These are phyloP conservation scores for Passer domesticus DNA, from an alignment of 2,113 vertebrate genomes.

Conservation along the genomic window DNA sequence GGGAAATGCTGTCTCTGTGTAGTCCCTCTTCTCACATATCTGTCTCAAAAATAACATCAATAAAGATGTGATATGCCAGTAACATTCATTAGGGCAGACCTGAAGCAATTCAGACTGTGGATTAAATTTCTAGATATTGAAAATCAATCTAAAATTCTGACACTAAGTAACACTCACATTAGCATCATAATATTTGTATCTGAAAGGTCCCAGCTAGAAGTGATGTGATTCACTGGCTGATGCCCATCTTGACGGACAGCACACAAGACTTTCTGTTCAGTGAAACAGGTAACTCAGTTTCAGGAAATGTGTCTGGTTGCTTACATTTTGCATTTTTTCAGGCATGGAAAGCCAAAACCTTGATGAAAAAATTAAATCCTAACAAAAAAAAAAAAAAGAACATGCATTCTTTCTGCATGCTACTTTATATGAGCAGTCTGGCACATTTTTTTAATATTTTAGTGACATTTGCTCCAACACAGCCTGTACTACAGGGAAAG, in stretches of 20 bases:
- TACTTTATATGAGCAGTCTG: not conserved
- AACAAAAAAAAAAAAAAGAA: not conserved
- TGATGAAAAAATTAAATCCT: not conserved
- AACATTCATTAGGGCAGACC: slow-evolving; percentile 34
- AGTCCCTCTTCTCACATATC: slow-evolving; percentile 10
- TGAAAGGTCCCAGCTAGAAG: not conserved
- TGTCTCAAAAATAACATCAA: slow-evolving; percentile 46
- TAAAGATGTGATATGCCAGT: slow-evolving; percentile 22
- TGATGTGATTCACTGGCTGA: not conserved
- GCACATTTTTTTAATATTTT: not conserved
- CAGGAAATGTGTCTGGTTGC: not conserved
- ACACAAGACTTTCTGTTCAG: not conserved
- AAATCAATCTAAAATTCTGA: slow-evolving; percentile 51
- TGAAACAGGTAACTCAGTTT: not conserved
- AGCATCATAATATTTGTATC: slow-evolving; percentile 14
- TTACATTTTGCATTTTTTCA: not conserved
- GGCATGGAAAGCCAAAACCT: not conserved
- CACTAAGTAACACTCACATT: slow-evolving; percentile 30
- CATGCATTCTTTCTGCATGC: not conserved
- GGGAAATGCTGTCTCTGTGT: not conserved
- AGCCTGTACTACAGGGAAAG: slow-evolving; percentile 7
- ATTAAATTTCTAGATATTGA: slow-evolving; percentile 41
- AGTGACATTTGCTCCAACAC: slow-evolving; percentile 18
- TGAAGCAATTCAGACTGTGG: not conserved
- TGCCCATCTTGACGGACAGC: not conserved